These are phyloP conservation scores for Mastomys natalensis DNA, from an alignment of 2,113 vertebrate species.

Conservation along the genomic window DNA sequence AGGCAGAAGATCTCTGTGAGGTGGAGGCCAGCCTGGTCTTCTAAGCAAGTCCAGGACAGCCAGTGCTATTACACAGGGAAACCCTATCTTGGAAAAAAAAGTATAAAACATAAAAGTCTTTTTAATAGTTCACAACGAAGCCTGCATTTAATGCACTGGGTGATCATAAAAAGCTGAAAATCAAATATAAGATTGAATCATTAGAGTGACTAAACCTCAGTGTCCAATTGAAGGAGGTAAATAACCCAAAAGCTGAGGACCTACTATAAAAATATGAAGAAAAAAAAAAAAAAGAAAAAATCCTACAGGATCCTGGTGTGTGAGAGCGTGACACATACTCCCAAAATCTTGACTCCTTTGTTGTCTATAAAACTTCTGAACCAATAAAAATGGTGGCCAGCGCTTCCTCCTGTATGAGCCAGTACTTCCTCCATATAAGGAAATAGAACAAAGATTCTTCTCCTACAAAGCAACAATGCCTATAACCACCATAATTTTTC, in stretches of 20 bases:
- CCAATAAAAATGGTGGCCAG: not conserved
- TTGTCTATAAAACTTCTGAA: not conserved
- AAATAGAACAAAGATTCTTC: conserved; percentile 2
- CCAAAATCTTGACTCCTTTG: not conserved
- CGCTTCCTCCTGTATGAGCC: not conserved
- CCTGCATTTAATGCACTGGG: not conserved
- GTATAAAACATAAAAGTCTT: not conserved
- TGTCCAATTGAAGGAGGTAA: not conserved
- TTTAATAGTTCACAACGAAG: not conserved
- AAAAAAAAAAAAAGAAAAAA: not conserved
- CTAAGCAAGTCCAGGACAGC: no score
- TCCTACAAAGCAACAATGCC: not conserved
- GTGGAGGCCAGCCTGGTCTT: no score
- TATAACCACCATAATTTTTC: not conserved
- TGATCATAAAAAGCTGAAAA: not conserved
- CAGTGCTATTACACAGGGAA: no score
- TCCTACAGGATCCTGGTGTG: not conserved
- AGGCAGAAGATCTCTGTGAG: no score
- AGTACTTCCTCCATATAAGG: not conserved
- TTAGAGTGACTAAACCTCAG: conserved; percentile 36
- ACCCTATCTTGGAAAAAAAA: no score
- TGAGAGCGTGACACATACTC: not conserved
- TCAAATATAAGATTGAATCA: not conserved
- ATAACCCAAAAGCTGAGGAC: not conserved
- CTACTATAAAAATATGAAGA: not conserved